A percentile compares a stretch with the other conserved stretches of the same genome.
These are phyloP conservation scores for Clarias laeviceps DNA, from an alignment of 2,797 vertebrate genomes.

Conservation along the genomic window DNA sequence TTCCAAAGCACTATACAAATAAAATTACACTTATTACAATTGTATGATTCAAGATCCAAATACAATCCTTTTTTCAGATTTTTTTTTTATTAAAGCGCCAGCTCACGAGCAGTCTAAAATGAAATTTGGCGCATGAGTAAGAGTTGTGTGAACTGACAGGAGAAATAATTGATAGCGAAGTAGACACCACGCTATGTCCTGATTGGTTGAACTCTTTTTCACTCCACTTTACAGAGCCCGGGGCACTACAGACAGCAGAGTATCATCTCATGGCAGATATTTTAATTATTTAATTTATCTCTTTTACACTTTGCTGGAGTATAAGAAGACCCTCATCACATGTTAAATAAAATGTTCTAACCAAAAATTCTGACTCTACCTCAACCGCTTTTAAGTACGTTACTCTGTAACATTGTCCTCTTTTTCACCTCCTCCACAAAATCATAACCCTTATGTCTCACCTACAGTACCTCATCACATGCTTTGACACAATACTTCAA, in stretches of 20 bases:
- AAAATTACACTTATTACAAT: not conserved
- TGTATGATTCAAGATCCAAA: not conserved
- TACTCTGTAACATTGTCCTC: not conserved
- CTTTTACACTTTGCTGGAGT: not conserved
- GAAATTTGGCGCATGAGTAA: not conserved
- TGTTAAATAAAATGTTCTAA: not conserved
- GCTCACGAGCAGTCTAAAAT: not conserved
- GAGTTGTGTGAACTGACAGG: not conserved
- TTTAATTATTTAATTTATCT: not conserved
- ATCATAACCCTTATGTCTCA: not conserved
- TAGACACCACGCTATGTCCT: not conserved
- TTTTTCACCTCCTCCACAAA: not conserved
- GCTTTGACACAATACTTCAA: not conserved
- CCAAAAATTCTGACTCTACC: not conserved
- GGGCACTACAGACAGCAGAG: not conserved
- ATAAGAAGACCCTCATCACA: not conserved
- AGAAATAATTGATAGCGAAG: conserved; percentile 3
- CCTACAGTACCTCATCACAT: no score
- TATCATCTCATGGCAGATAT: not conserved
- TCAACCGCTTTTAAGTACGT: not conserved
- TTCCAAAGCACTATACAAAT: not conserved
- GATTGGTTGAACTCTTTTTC: not conserved
- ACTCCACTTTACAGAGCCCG: not conserved
- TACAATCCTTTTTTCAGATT: not conserved
- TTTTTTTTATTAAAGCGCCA: not conserved